phyloP scores from a whole-genome alignment of 2,113 vertebrate species.

The Galbula dea region DNA sequence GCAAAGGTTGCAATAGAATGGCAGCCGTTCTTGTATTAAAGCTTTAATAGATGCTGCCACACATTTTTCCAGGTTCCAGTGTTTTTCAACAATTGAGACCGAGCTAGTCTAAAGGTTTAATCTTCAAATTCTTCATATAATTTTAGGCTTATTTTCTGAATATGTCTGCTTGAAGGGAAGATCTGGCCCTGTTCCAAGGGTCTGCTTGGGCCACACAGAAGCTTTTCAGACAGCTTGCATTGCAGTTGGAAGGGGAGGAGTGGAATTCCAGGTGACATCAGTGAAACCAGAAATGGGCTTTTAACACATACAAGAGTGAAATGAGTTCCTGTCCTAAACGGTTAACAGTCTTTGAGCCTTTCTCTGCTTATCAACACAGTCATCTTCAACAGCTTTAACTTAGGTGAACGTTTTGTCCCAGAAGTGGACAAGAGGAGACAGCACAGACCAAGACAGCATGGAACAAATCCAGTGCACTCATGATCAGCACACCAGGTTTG shows the following conservation, averaged over 20 bases:
- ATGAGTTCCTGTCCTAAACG: constrained; percentile 2
- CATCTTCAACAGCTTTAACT: neutral
- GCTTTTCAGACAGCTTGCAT: neutral
- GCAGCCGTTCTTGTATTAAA: neutral
- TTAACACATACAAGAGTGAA: neutral
- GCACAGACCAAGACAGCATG: constrained; percentile 18
- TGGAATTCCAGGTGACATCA: neutral
- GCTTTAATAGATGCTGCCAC: neutral
- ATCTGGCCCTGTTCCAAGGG: neutral
- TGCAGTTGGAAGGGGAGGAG: neutral
- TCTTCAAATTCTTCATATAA: neutral
- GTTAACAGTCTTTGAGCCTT: neutral
- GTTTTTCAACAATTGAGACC: neutral
- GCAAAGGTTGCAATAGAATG: neutral
- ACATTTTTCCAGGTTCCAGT: neutral
- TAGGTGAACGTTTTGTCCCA: neutral
- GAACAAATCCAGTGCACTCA: constrained; percentile 26
- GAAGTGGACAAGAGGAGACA: neutral
- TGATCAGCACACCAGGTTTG: neutral
- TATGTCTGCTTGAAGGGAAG: neutral
- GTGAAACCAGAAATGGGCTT: constrained; percentile 50
- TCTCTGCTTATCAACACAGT: neutral
- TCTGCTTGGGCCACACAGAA: neutral
- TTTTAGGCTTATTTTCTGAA: neutral
- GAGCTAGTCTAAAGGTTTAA: neutral